A percentile compares a stretch with the other conserved stretches of the same genome.
phyloP scores from a whole-genome alignment of 2,797 vertebrate genomes.

The Moxostoma hubbsi region DNA sequence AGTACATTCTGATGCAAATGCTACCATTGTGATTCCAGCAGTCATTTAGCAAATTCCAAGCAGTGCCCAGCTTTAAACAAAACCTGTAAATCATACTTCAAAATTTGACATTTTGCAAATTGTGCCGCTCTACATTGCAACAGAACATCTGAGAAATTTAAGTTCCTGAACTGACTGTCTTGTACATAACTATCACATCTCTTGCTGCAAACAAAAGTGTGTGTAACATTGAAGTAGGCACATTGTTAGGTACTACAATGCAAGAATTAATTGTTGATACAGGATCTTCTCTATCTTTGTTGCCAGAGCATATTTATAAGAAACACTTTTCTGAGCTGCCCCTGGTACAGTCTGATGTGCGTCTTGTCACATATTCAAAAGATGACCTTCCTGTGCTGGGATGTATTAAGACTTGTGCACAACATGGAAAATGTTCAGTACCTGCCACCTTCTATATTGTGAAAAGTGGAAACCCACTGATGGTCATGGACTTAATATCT shows the following conservation, averaged over 20 bases:
- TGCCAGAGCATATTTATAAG: not conserved
- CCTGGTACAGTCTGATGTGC: not conserved
- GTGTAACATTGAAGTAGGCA: conserved; percentile 10
- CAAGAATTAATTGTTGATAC: conserved; percentile 22
- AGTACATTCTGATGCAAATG: not conserved
- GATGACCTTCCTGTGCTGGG: not conserved
- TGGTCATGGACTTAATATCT: conserved; percentile 8
- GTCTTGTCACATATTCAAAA: not conserved
- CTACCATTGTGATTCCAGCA: not conserved
- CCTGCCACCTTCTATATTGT: not conserved
- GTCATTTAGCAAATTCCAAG: conserved; percentile 14
- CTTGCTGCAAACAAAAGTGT: conserved; percentile 8
- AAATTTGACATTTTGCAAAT: conserved; percentile 36
- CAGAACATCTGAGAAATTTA: conserved; percentile 1
- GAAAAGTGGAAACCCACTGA: not conserved
- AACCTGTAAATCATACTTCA: conserved; percentile 15
- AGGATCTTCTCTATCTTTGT: conserved; percentile 3
- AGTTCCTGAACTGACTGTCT: not conserved
- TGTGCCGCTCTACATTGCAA: conserved; percentile 10
- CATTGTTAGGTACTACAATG: not conserved
- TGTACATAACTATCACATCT: conserved; percentile 13
- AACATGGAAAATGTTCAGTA: conserved; percentile 8
- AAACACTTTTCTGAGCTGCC: not conserved
- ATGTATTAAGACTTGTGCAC: not conserved
- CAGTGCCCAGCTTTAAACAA: conserved; percentile 10